Evolutionary conservation across 2,888 invertebrate species (phyloP).

Genomic region (Meteorus cinctellus): DNA sequence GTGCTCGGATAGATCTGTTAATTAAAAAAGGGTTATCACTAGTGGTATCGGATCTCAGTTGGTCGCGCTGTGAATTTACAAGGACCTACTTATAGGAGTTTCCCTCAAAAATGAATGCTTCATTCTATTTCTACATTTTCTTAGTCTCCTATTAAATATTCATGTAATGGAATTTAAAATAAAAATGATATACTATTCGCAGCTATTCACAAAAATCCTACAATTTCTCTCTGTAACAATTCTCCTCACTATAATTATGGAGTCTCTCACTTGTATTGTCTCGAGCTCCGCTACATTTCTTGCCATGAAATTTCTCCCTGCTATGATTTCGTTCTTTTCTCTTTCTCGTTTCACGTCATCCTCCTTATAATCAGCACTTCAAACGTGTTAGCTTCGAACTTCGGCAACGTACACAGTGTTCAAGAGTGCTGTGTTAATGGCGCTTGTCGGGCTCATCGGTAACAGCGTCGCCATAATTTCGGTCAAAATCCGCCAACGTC

Average conservation of each 20-base stretch:
- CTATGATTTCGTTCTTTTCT: too few species aligned
- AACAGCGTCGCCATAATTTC: constrained; percentile 60
- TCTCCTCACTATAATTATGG: too few species aligned
- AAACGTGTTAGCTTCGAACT: neutral
- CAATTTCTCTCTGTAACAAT: neutral
- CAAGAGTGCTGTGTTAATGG: constrained; percentile 51
- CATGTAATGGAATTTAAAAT: neutral
- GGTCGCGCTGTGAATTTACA: neutral
- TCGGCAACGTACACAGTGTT: neutral
- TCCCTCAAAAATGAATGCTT: neutral
- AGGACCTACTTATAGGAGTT: neutral
- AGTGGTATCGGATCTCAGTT: neutral
- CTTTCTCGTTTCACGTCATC: too few species aligned
- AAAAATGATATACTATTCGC: neutral
- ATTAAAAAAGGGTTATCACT: constrained; percentile 9
- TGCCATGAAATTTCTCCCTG: too few species aligned
- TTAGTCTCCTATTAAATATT: neutral
- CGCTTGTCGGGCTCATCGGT: constrained; percentile 54
- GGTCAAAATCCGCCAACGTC: constrained; percentile 68
- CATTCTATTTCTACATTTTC: neutral
- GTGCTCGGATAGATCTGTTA: constrained; percentile 14
- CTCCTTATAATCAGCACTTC: neutral
- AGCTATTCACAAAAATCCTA: neutral
- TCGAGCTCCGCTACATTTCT: neutral
- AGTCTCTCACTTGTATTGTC: neutral